Base-by-base conservation (phyloP, 2,888 invertebrate species). In the Peribatodes rhomboidaria region DNA sequence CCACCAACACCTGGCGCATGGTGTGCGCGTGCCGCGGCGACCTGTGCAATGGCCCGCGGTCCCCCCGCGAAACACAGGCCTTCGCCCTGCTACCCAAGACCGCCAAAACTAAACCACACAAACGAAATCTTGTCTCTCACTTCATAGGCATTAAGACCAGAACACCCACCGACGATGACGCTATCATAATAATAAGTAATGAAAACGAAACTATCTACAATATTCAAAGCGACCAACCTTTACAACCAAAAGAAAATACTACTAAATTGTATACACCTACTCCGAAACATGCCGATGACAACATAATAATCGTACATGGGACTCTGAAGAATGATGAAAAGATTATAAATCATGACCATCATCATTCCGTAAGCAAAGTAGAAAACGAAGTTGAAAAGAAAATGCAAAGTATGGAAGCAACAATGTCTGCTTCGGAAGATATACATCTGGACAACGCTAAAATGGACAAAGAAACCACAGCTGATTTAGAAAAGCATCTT, bases 1-100 rank as follows among this genome's bases (percentile, higher is more conserved):
- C 92, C 0, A 88, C 89, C 1, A 86, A 82, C 60, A 88, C 84
- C 0, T 91, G 88, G 89, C 86, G 87, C 41, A 89, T 92, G 85
- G 88, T 86, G 0, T 93, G 93, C 65, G 89, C 93, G 0, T 93
- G 93, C 69, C 85, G 82, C 2, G 92, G 90, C 1, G 87, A 91
- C 52, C 83, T 92, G 18, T 93, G 93, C 76, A 93, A 93, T 69
- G 91, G 90, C 33, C 79, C 74, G n/a, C 87, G 85, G 68, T 83
- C 86, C 0, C 83, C 87, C 31, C 81, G 90, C 16, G 92, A 92
- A 72, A 77, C 65, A 7, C 81, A 85, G 37, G 90, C 92, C 0
- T 93, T 92, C 68, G 76, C 79, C 2, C 72, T 76, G 4, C 79
- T 92, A 8, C 67, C 75, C 16, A 82, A 78, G 65, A 70, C 81